A percentile compares a stretch with the other conserved stretches of the same genome.
Evolutionary conservation across 2,888 invertebrate species (phyloP).

Genomic region (Temnothorax ravouxi): DNA sequence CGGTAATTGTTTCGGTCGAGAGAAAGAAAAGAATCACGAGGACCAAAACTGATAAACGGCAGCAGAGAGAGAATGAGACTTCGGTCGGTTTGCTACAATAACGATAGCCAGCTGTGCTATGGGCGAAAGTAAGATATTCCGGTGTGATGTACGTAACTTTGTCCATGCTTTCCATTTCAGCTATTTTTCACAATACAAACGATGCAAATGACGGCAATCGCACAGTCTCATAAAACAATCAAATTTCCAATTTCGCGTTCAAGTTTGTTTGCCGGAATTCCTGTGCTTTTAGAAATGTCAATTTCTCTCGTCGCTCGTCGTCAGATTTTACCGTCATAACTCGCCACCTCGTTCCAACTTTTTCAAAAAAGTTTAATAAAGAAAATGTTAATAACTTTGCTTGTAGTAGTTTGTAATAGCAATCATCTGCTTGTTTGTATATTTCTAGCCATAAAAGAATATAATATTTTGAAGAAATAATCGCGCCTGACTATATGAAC

Average conservation of each 20-base stretch:
- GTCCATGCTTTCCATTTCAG: conserved; percentile 26
- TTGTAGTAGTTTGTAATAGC: not conserved
- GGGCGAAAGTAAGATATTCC: conserved; percentile 22
- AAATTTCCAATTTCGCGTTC: conserved; percentile 19
- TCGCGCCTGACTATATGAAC: not conserved
- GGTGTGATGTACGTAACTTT: conserved; percentile 19
- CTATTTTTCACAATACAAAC: conserved; percentile 35
- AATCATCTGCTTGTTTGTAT: conserved; percentile 7
- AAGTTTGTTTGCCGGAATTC: not conserved
- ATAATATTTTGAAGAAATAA: not conserved
- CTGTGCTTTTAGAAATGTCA: not conserved
- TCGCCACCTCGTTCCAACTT: not conserved
- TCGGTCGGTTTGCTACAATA: conserved; percentile 65
- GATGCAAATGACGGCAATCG: conserved; percentile 1
- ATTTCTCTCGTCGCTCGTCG: not conserved
- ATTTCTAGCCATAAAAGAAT: not conserved
- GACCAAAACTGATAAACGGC: conserved; percentile 63
- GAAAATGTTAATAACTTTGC: not conserved
- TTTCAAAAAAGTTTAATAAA: not conserved
- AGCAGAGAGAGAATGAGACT: conserved; percentile 31
- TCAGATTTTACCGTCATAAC: not conserved
- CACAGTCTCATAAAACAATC: conserved; percentile 10
- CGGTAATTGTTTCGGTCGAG: not conserved
- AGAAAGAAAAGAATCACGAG: conserved; percentile 10
- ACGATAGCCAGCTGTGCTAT: conserved; percentile 27